Evolutionary conservation across 2,113 vertebrate species (phyloP).

Genomic region (Hyperopisus bebe): DNA sequence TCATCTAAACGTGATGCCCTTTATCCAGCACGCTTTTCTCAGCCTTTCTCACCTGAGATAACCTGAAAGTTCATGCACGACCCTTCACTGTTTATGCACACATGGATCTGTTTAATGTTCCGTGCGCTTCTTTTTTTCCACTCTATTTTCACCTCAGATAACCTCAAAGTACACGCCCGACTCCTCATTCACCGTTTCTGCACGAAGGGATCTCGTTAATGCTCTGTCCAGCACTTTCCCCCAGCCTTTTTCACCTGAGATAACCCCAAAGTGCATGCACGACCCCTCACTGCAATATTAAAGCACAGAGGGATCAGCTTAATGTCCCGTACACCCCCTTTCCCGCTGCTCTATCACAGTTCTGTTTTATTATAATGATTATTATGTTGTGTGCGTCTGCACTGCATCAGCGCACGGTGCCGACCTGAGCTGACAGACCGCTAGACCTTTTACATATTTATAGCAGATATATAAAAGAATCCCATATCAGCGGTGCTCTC

Average conservation of each 20-base stretch:
- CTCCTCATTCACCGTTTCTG: conserved; percentile 32
- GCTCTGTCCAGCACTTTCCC: background rate
- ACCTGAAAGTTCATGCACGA: conserved; percentile 44
- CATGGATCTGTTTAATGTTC: background rate
- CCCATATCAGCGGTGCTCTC: background rate
- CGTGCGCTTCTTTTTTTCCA: background rate
- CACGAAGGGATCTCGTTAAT: background rate
- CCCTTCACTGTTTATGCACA: conserved; percentile 34
- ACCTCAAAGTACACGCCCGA: conserved; percentile 42
- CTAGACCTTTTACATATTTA: background rate
- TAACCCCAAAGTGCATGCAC: conserved; percentile 46
- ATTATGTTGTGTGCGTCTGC: background rate
- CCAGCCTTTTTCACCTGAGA: conserved; percentile 48
- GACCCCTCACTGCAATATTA: conserved; percentile 33
- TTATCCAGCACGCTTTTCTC: background rate
- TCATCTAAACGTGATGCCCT: conserved; percentile 13
- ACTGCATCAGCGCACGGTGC: background rate
- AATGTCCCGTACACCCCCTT: background rate
- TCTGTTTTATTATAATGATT: background rate
- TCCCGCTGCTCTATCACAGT: background rate
- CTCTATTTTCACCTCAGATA: conserved; percentile 51
- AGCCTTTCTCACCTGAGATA: conserved; percentile 52
- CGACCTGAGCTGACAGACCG: background rate
- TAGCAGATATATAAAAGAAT: background rate
- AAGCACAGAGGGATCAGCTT: background rate